Percentiles rank a stretch among this genome's conserved stretches.
Evolutionary conservation across 2,113 vertebrate genomes (phyloP).

Genomic region (Rutilus rutilus): DNA sequence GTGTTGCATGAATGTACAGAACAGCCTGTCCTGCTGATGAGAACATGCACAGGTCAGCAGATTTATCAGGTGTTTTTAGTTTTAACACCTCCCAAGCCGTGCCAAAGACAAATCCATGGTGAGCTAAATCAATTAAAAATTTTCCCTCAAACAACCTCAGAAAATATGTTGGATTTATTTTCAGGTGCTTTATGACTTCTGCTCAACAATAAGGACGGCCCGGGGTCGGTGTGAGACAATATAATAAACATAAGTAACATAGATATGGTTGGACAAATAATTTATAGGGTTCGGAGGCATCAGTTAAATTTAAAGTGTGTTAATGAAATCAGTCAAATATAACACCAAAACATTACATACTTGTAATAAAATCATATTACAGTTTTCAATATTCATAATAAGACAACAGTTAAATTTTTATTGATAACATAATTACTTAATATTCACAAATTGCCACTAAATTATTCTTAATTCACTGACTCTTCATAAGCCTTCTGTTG

Average conservation of each 20-base stretch:
- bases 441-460: no score
- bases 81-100: not conserved
- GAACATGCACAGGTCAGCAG: slow-evolving; percentile 14
- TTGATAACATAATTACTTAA: no score
- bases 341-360: no score
- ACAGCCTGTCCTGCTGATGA: not conserved
- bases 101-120: not conserved
- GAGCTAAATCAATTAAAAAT: not conserved
- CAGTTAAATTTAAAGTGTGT: not conserved
- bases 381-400: no score
- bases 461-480: no score
- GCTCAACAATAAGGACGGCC: not conserved
- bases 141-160: not conserved
- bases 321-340: not conserved
- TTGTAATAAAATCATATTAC: no score
- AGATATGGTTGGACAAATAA: not conserved
- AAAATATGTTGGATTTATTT: not conserved
- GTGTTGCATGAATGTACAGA: not conserved
- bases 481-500: no score
- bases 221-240: not conserved
- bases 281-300: not conserved
- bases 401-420: no score
- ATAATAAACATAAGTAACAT: not conserved
- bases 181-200: not conserved
- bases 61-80: slow-evolving; percentile 20